Evolutionary conservation across 1,140 invertebrate species (phyloP), one percentile per base, ranked within the genome.

Genomic region (Atta colombica): DNA sequence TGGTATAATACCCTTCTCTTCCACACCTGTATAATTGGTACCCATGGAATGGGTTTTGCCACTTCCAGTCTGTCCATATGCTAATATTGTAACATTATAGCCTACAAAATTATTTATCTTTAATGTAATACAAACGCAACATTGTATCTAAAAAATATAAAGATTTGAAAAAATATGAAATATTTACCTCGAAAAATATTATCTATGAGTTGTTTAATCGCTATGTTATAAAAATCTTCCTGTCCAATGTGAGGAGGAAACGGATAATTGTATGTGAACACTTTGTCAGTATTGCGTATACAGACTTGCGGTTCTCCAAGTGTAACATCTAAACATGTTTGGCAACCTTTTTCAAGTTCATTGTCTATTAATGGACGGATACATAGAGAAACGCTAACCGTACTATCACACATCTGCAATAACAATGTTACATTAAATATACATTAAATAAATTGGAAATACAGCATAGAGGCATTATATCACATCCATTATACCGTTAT

Each of bases 21-120:
- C 96, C 49, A 96, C 96, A 86, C 96, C 96, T 53, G 94, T 95
- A 87, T 97, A 98, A 85, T 97, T 96, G 0, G 98, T 99, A 2
- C 98, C 98, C 98, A 99, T 99, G 0, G 98, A 98, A 94, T 97
- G 97, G 0, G 98, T 99, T 94, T 99, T 99, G 0, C 98, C 98
- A 89, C 98, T 98, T 10, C 98, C 98, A 3, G 98, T 99, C 95
- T 99, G 98, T 0, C 99, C 98, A 95, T 99, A 99, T 0, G 98
- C 98, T 58, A 98, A 92, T 87, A 99, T 98, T 18, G 99, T 99
- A 0, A 98, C 97, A 96, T 99, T 99, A 92, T 98, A 99, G 7
- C 98, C 97, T 97, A 89, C 3, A 66, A 85, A 45, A 77, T 53
- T 69, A 39, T 58, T 35, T 39, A 39, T 63, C 61, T 71, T 58